Evolutionary conservation across 2,797 vertebrate species (phyloP), one percentile per base, ranked within the genome.

Genomic region (Onychomys leucogaster): DNA sequence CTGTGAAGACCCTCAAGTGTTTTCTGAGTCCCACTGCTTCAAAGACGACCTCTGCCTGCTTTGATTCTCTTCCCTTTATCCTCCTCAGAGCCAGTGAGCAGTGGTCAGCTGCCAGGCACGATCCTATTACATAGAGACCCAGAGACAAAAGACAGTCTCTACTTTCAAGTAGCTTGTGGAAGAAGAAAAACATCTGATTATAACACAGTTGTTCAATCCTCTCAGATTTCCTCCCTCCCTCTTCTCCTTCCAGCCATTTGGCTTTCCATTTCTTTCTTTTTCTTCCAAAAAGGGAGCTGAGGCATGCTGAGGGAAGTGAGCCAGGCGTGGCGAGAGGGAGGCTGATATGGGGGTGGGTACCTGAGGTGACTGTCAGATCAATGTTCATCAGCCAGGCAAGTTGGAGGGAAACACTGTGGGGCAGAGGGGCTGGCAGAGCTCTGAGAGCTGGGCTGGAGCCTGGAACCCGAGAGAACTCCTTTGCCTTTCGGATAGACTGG

Each of bases 221-320:
- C 43, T 43, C 9, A 0, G 4, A 4, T 23, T 19, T 65, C 41
- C 43, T 69, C 23, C 37, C 69, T 41, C 61, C n/a, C 43, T 49
- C 34, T 34, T 57, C 43, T 73, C 57, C 57, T 77, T 59, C 87
- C 34, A 71, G 55, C n/a, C 69, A 63, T 55, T 82, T 6, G 49
- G 14, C 43, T 76, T 91, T 80, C 78, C 3, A 4, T 32, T 90
- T 65, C 34, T 94, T 76, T 86, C 43, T 94, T 93, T 82, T 83
- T 49, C 77, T 94, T 95, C 89, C 92, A 86, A 78, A 84, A 87
- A 91, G 61, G 59, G 57, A 80, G 61, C 29, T 61, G 80, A 80
- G 34, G 71, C 37, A 49, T 5, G 46, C 41, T 21, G 57, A 90
- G 41, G 41, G 77, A 37, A 69, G 84, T 5, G 32, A 84, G 83